Conservation (phyloP, 2,113 vertebrate species). For the Hippocampus guttulatus region DNA sequence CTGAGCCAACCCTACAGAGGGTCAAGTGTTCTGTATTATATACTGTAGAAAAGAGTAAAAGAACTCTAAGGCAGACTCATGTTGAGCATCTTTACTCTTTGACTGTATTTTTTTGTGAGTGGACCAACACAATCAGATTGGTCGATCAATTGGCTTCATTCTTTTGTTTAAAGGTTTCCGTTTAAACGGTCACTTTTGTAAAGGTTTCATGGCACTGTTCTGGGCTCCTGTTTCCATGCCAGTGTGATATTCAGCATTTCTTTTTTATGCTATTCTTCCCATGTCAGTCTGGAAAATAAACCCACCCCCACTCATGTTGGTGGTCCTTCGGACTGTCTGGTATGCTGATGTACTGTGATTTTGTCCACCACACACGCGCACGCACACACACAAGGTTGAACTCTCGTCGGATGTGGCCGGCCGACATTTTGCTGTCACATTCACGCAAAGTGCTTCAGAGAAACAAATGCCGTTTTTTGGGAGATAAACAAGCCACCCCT, state of each 20-base stretch:
- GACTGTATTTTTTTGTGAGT: not conserved
- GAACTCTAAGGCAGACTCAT: not conserved
- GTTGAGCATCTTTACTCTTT: not conserved
- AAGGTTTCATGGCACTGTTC: not conserved
- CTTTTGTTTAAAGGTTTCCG: not conserved
- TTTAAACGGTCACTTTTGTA: not conserved
- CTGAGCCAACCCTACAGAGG: not conserved
- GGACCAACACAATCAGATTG: not conserved
- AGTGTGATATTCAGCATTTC: not conserved
- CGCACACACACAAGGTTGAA: not conserved
- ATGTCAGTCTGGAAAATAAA: not conserved
- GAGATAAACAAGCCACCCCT: conserved; percentile 50
- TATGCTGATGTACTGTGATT: conserved; percentile 30
- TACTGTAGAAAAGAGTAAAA: no score
- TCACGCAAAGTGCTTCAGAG: conserved; percentile 28
- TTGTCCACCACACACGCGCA: conserved; percentile 20
- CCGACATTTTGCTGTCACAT: conserved; percentile 19
- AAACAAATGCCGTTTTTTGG: conserved; percentile 45
- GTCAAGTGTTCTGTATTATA: no score
- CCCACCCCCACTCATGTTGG: not conserved
- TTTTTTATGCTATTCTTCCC: not conserved
- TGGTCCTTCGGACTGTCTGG: conserved; percentile 20
- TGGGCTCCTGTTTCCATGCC: not conserved
- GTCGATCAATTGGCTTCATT: no score
- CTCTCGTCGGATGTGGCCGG: not conserved